A percentile compares a stretch with the other conserved stretches of the same genome.
Evolutionary conservation across 2,797 vertebrate species (phyloP).

Genomic region (Galagoides demidoff): DNA sequence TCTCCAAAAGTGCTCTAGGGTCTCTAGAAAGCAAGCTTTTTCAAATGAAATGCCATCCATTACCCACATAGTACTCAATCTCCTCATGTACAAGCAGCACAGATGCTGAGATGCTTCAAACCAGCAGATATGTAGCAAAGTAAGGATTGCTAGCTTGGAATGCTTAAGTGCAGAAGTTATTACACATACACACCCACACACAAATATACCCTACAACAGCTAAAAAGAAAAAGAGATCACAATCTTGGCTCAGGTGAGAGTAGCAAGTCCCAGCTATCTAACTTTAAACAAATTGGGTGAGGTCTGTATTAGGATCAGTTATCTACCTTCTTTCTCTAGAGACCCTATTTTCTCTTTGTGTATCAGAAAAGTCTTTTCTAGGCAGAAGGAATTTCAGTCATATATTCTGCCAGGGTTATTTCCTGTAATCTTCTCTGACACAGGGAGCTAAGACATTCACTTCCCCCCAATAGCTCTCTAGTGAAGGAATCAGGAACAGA

Average conservation of each 20-base stretch:
- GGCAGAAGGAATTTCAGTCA: background rate
- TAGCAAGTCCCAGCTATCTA: background rate
- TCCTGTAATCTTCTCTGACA: background rate
- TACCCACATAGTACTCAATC: background rate
- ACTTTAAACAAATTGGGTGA: background rate
- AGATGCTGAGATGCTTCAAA: background rate
- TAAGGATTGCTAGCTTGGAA: background rate
- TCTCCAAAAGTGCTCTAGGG: background rate
- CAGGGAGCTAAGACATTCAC: background rate
- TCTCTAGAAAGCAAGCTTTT: slow-evolving; percentile 18
- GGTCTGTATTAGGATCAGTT: background rate
- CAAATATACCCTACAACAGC: background rate
- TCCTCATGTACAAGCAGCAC: background rate
- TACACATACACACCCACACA: background rate
- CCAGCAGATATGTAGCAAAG: background rate
- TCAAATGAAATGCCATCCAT: slow-evolving; percentile 6
- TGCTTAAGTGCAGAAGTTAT: background rate
- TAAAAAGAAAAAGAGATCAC: background rate
- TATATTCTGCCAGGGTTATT: background rate
- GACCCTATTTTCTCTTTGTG: background rate
- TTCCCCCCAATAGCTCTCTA: background rate
- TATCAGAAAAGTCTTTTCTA: background rate
- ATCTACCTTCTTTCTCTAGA: background rate
- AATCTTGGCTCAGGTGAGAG: background rate
- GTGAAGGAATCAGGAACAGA: background rate